These are phyloP conservation scores for Lucifuga dentata DNA, from an alignment of 2,113 vertebrate genomes.

Conservation along the genomic window DNA sequence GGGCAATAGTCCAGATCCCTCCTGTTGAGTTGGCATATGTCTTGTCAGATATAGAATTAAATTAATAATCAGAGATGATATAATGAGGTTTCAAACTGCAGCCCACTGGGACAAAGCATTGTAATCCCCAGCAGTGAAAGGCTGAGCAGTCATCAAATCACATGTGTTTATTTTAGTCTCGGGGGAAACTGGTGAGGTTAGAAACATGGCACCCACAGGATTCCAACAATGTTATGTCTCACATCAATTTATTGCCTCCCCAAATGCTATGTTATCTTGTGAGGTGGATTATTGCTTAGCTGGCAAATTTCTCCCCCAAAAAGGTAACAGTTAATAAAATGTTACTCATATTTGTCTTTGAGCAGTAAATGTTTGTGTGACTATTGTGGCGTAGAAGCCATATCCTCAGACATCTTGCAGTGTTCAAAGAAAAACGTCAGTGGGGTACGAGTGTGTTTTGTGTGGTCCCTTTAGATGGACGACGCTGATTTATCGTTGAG, in stretches of 20 bases:
- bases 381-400: slow-evolving; percentile 1
- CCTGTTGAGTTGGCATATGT: slow-evolving; percentile 48
- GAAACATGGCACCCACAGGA: neutral
- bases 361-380: neutral
- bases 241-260: slow-evolving; percentile 21
- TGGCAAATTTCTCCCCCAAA: slow-evolving; percentile 13
- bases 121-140: slow-evolving; percentile 38
- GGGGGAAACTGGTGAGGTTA: slow-evolving; percentile 15
- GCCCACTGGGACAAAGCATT: slow-evolving; percentile 26
- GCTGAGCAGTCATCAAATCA: slow-evolving; percentile 41
- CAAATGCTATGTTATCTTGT: slow-evolving; percentile 8
- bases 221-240: slow-evolving; percentile 41
- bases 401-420: neutral
- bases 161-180: slow-evolving; percentile 54
- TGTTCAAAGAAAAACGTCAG: neutral
- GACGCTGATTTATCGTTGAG: slow-evolving; percentile 7
- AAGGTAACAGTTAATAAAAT: neutral
- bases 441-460: neutral
- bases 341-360: neutral
- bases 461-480: slow-evolving; percentile 9
- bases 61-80: slow-evolving; percentile 43
- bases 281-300: neutral
- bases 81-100: slow-evolving; percentile 62
- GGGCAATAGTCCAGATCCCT: slow-evolving; percentile 26
- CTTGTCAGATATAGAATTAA: slow-evolving; percentile 52